Base-by-base conservation (phyloP, 1,140 invertebrate species). In the Eurosta solidaginis region DNA sequence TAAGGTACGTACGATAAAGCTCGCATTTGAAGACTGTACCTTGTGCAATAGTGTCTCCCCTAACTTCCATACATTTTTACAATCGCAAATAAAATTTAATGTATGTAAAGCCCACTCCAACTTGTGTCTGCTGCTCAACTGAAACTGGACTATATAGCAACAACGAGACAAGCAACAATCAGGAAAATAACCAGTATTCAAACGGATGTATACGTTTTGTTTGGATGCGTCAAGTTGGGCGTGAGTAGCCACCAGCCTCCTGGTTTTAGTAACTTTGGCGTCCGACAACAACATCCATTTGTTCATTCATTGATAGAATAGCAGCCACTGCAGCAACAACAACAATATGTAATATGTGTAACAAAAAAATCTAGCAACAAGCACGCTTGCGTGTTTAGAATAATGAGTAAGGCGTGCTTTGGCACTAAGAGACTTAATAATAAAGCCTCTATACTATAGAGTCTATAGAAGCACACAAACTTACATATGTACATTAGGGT, bases 201-300 rank as follows among this genome's bases (percentile, higher is more conserved):
- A 68, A 42, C 59, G 59, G 59, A 68, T 68, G 59, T 68, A 20
- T 68, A 68, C 59, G 59, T 42, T 68, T 68, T 68, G 59, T 68
- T 33, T 68, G 59, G 59, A 68, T 33, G 27, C 33, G 33, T 68
- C 59, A 33, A 33, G 33, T 68, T 68, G 27, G 59, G 59, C 59
- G 59, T 68, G 59, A 68, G 59, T 68, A 68, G 59, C 59, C n/a
- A n/a, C n/a, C 59, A 68, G 59, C 59, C 59, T 29, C 59, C 59
- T 33, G 59, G 59, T 68, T 68, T 68, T 68, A 42, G 59, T 68
- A 68, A 33, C 33, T 20, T 9, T 68, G 59, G 33, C 59, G 59
- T 33, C n/a, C n/a, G n/a, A n/a, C n/a, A n/a, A n/a, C 59, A 33
- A 68, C 59, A 68, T 68, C 59, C 50, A n/a, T n/a, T n/a, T n/a